phyloP scores from a whole-genome alignment of 1,140 invertebrate genomes.

The Pseudobourletiella spinata region DNA sequence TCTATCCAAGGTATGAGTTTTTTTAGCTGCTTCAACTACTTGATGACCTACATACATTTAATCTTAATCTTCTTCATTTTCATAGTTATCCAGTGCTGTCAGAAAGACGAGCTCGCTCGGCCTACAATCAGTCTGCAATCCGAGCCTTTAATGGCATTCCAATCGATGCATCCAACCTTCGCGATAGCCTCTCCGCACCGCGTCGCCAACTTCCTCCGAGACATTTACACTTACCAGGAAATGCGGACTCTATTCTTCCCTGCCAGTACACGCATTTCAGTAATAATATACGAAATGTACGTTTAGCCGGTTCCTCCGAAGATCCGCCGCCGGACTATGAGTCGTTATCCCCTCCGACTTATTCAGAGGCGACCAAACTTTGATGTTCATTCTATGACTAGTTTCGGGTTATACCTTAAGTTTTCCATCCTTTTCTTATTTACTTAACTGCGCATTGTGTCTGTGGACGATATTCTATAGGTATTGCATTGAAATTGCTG shows the following conservation, averaged over 20 bases:
- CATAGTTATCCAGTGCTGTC: conserved; percentile 2
- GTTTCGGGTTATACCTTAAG: no score
- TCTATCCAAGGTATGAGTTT: conserved; percentile 4
- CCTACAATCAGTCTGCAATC: not conserved
- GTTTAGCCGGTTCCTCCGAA: not conserved
- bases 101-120: not conserved
- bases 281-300: not conserved
- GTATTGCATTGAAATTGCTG: no score
- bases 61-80: not conserved
- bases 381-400: no score
- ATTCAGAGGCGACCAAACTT: not conserved
- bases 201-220: not conserved
- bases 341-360: not conserved
- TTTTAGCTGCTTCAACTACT: not conserved
- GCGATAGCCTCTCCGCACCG: not conserved
- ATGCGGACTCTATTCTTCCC: not conserved
- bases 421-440: no score
- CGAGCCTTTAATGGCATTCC: not conserved
- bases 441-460: no score
- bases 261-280: not conserved
- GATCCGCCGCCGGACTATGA: not conserved
- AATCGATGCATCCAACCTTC: not conserved
- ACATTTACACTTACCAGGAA: not conserved
- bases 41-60: not conserved
- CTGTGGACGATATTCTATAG: no score